Evolutionary conservation across 2,888 invertebrate species (phyloP), one percentile per base, ranked within the genome.

Genomic region (Glyphotaelius pellucidus): DNA sequence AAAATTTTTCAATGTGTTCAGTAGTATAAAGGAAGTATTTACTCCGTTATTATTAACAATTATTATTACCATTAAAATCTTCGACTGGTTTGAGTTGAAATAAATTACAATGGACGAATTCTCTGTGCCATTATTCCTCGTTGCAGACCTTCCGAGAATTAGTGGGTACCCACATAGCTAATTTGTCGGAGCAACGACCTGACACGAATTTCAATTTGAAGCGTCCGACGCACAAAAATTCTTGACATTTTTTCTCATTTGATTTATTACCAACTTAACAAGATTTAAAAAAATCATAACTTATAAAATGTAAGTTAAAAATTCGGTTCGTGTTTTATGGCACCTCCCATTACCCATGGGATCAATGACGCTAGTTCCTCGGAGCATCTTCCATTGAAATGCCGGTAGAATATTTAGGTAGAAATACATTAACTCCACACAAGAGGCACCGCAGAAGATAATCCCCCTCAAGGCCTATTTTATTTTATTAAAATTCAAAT

Each of bases 121-220:
- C 67, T 67, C 67, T n/a, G 7, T n/a, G 7, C 67, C 67, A 67
- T 67, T 67, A 25, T 67, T 67, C n/a, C 67, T n/a, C 67, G 11
- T 67, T 67, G 67, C 67, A 67, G 67, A 25, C 67, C 25, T 67
- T 67, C 25, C 67, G 9, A 67, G 67, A 25, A 1, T n/a, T n/a
- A 47, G 67, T 19, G 1, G 67, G 67, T 19, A 81, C 81, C 32
- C 81, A 81, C 81, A 31, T 31, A 81, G 15, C 32, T 81, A 32
- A 81, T 81, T 81, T 31, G 30, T 5, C 81, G 81, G 81, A 81
- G 81, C 81, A 81, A 81, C 32, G 81, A 81, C 81, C 81, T 81
- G 81, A 31, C 81, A 81, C 81, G 81, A 81, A 32, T 81, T 81
- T 31, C 67, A 67, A 67, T 67, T 67, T 67, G 25, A 67, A 9